Base-by-base conservation (phyloP, 2,797 vertebrate species). In the Sebastes iracundus region DNA sequence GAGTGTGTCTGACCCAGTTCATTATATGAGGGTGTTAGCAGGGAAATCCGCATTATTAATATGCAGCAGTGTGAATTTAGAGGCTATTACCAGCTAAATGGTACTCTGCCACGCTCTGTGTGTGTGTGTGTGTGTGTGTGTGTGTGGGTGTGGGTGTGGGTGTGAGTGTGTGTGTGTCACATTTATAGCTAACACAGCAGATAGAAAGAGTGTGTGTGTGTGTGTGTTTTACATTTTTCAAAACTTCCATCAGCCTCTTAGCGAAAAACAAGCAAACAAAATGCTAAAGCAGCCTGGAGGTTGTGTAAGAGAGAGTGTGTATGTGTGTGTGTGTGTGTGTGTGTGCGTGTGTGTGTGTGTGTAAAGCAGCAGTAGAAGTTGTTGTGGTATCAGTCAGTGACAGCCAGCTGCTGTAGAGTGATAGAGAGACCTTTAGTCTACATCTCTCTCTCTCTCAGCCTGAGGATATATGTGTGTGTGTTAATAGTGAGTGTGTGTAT, bases 31-130 rank as follows among this genome's bases (percentile, higher is more conserved):
- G 68, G 61, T 79, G 75, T 89, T 84, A 83, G 79, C n/a, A 18
- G 38, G 66, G 32, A 88, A 90, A 93, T 87, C 85, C 61, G 2
- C 46, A 82, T 80, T 84, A 90, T 90, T 89, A 85, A 81, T 79
- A 82, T 85, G 46, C 49, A 52, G 83, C 80, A 74, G 74, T 18
- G 58, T 78, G 82, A 89, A 85, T 84, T 83, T 59, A 78, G 68
- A 84, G 82, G 59, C 74, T 84, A 87, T 90, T 85, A 87, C n/a
- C 75, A 55, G 74, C 72, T 82, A 79, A 86, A 87, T 70, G 67
- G 69, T 81, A 27, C 64, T 65, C 64, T 68, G 60, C 67, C 59
- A 58, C 3, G 1, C 27, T 72, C 18, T 28, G 22, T 73, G 35
- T 53, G 35, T 72, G 56, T 77, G 22, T 33, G 33, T 46, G 42